Evolutionary conservation across 2,888 invertebrate genomes (phyloP).

Genomic region (Syrista parreyssii): DNA sequence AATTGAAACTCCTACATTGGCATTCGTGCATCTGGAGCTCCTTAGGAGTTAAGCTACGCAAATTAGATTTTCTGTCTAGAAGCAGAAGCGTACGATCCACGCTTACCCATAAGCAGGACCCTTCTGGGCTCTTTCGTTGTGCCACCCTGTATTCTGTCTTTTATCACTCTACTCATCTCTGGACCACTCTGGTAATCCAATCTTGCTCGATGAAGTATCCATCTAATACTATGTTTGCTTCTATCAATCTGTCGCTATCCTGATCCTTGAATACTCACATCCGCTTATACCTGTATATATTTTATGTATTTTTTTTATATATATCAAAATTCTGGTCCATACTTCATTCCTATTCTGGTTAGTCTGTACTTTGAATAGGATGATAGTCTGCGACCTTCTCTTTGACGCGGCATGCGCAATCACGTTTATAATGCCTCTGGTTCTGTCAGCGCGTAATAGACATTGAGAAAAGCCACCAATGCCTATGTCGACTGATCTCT

Average conservation of each 20-base stretch:
- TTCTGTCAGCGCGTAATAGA: not conserved
- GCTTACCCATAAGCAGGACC: not conserved
- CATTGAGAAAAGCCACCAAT: not conserved
- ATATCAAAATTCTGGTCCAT: not conserved
- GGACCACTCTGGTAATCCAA: not conserved
- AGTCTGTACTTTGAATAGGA: not conserved
- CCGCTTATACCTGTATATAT: not conserved
- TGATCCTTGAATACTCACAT: not conserved
- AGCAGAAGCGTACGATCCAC: constrained; percentile 38
- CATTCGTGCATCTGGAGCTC: constrained; percentile 51
- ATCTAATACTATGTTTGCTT: not conserved
- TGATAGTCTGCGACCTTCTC: not conserved
- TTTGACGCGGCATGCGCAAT: not conserved
- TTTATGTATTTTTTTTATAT: not conserved
- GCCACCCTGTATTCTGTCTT: not conserved
- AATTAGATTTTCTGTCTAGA: constrained; percentile 63
- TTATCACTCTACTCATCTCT: constrained; percentile 12
- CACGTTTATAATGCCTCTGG: not conserved
- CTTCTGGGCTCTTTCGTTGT: not conserved
- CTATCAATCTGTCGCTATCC: not conserved
- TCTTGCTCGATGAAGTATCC: not conserved
- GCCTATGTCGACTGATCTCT: not conserved
- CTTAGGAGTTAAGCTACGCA: constrained; percentile 59
- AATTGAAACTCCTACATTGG: constrained; percentile 57
- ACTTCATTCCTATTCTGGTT: not conserved